Evolutionary conservation across 2,113 vertebrate genomes (phyloP).

Genomic region (Grallaria varia): DNA sequence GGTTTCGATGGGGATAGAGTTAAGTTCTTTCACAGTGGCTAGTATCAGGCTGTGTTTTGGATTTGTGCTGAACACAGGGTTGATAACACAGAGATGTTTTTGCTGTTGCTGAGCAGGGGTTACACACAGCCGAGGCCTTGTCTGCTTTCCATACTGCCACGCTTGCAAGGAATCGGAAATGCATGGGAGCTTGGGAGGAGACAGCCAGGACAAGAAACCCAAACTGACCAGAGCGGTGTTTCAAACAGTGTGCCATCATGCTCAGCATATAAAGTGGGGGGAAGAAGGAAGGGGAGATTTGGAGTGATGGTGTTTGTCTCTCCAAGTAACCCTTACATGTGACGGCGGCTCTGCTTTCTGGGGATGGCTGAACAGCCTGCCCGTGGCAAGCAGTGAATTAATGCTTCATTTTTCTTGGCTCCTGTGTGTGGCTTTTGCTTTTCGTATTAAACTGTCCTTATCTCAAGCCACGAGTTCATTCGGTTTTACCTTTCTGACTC

Average conservation of each 20-base stretch:
- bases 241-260: background rate
- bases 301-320: background rate
- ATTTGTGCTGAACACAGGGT: background rate
- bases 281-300: background rate
- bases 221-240: background rate
- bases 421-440: background rate
- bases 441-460: background rate
- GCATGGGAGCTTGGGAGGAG: background rate
- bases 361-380: background rate
- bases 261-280: background rate
- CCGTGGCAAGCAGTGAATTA: background rate
- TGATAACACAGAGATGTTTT: background rate
- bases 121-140: background rate
- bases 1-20: background rate
- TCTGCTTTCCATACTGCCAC: background rate
- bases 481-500: too few relatives aligned
- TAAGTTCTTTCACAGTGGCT: background rate
- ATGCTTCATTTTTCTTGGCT: background rate
- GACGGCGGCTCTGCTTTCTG: background rate
- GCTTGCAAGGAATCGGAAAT: background rate
- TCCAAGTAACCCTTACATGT: too few relatives aligned
- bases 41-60: background rate
- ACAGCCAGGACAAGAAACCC: background rate
- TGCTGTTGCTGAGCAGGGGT: background rate
- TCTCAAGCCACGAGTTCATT: too few relatives aligned